These are phyloP conservation scores for Coryphaenoides rupestris DNA, from an alignment of 2,113 vertebrate species.

Conservation along the genomic window DNA sequence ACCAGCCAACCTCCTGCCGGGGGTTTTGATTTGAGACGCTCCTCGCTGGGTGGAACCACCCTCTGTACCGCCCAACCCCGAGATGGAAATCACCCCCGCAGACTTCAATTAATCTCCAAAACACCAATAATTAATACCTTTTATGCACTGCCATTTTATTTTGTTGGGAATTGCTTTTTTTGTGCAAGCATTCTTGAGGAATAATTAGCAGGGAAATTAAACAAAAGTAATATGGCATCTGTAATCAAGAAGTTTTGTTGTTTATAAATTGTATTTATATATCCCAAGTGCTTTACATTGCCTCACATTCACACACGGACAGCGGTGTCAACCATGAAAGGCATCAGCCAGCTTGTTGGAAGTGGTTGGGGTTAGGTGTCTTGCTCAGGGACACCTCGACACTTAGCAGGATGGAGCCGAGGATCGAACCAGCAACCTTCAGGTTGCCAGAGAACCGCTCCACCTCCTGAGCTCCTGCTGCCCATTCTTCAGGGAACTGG, in stretches of 20 bases:
- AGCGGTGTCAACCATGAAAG: no score
- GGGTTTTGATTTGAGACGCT: constrained; percentile 9
- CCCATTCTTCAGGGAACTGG: no score
- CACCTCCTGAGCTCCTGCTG: no score
- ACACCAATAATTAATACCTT: constrained; percentile 42
- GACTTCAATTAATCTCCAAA: constrained; percentile 38
- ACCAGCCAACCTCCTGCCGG: constrained; percentile 16
- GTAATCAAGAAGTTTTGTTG: not conserved
- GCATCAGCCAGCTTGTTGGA: no score
- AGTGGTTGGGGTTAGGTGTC: no score
- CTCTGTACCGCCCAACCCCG: constrained; percentile 16
- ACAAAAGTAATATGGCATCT: constrained; percentile 15
- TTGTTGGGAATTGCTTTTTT: not conserved
- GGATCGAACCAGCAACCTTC: no score
- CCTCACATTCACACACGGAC: no score
- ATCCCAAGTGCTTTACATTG: no score
- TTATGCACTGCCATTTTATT: constrained; percentile 19
- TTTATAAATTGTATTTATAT: no score
- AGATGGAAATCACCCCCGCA: constrained; percentile 30
- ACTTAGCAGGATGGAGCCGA: no score
- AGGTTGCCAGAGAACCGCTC: no score
- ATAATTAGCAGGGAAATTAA: constrained; percentile 34
- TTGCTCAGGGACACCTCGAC: no score
- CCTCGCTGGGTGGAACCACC: not conserved
- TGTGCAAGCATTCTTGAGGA: constrained; percentile 9